These are phyloP conservation scores for Notarius quadriscutis DNA, from an alignment of 2,113 vertebrate species.

Conservation along the genomic window DNA sequence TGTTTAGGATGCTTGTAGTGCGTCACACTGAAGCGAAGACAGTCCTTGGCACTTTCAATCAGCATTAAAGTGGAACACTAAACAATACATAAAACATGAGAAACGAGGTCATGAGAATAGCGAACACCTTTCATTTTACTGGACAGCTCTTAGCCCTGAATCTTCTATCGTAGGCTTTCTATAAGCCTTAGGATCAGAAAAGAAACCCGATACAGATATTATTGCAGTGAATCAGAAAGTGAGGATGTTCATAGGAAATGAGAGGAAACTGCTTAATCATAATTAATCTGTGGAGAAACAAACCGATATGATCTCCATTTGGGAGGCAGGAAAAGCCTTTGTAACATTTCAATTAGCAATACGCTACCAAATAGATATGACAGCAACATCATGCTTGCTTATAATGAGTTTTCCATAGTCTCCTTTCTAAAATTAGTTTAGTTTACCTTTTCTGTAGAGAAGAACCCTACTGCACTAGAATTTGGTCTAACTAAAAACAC, in stretches of 20 bases:
- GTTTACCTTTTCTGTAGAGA: background rate
- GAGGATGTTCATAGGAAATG: conserved; percentile 1
- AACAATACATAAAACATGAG: conserved; percentile 13
- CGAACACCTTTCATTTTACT: background rate
- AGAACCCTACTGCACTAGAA: background rate
- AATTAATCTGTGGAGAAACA: background rate
- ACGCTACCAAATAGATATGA: background rate
- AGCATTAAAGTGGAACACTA: conserved; percentile 95
- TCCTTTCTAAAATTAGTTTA: background rate
- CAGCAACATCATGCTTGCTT: background rate
- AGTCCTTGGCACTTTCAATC: conserved; percentile 90
- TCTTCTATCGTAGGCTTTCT: background rate
- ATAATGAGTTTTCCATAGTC: background rate
- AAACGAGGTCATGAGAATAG: background rate
- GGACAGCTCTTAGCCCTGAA: background rate
- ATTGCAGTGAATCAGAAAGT: background rate
- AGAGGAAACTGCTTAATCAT: background rate
- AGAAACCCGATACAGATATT: background rate
- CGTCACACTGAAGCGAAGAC: conserved; percentile 89
- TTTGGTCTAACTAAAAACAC: background rate
- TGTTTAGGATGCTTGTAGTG: conserved; percentile 94
- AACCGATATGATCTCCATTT: background rate
- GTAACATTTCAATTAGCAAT: background rate
- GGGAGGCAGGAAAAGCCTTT: background rate
- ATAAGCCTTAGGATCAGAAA: background rate